A percentile compares a stretch with the other conserved stretches of the same genome.
These are phyloP conservation scores for Malachius bipustulatus DNA, from an alignment of 2,888 invertebrate species.

Conservation along the genomic window DNA sequence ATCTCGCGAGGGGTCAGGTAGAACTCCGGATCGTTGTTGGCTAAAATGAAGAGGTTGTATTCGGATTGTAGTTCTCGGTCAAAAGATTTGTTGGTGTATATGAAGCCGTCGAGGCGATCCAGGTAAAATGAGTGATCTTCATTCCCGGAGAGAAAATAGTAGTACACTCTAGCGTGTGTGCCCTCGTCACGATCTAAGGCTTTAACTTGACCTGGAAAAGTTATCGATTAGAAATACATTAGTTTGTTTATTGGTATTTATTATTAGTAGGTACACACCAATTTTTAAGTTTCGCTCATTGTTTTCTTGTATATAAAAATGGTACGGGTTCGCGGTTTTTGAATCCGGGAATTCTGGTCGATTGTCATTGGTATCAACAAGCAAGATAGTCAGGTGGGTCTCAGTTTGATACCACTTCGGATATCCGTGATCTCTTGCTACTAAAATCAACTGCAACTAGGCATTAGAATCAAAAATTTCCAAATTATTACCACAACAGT, in stretches of 20 bases:
- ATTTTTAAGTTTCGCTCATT: slow-evolving; percentile 48
- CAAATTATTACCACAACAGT: slow-evolving; percentile 11
- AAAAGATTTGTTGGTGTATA: slow-evolving; percentile 66
- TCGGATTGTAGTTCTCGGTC: slow-evolving; percentile 68
- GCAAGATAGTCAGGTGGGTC: slow-evolving; percentile 58
- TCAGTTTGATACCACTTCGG: slow-evolving; percentile 70
- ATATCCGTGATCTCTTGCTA: slow-evolving; percentile 71
- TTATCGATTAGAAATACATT: slow-evolving; percentile 6
- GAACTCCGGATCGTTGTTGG: slow-evolving; percentile 71
- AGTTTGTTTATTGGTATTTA: neutral
- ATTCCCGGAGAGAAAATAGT: slow-evolving; percentile 70
- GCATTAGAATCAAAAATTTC: slow-evolving; percentile 8
- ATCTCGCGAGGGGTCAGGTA: slow-evolving; percentile 44
- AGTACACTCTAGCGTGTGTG: slow-evolving; percentile 70
- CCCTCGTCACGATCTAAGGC: slow-evolving; percentile 69
- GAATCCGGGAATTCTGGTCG: slow-evolving; percentile 60
- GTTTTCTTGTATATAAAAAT: slow-evolving; percentile 63
- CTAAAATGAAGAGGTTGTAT: slow-evolving; percentile 67
- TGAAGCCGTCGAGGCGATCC: slow-evolving; percentile 67
- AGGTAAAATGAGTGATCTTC: slow-evolving; percentile 65
- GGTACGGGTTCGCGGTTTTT: slow-evolving; percentile 46
- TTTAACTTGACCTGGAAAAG: slow-evolving; percentile 51
- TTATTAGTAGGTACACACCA: slow-evolving; percentile 37
- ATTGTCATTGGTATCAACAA: slow-evolving; percentile 75
- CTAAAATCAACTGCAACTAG: slow-evolving; percentile 54